phyloP scores from a whole-genome alignment of 2,888 invertebrate genomes.

The Torymus auratus region DNA sequence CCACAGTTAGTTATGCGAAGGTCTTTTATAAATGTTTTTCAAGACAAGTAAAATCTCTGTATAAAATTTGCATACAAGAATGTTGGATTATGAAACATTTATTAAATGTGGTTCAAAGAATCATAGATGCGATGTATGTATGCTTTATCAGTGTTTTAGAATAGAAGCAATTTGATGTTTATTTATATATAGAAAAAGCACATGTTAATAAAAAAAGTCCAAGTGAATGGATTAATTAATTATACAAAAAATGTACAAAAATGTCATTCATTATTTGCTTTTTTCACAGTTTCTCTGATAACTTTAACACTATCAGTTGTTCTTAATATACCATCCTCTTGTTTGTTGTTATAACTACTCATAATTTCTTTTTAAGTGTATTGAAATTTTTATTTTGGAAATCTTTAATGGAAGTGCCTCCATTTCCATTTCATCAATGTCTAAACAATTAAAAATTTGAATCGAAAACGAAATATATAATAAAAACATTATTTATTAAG shows the following conservation, averaged over 20 bases:
- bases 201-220: constrained; percentile 16
- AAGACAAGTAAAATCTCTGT: background rate
- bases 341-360: constrained; percentile 28
- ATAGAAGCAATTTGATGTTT: constrained; percentile 37
- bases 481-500: no score
- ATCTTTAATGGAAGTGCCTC: constrained; percentile 32
- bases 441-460: no score
- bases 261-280: constrained; percentile 38
- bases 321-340: background rate
- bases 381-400: constrained; percentile 24
- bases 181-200: constrained; percentile 34
- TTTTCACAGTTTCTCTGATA: constrained; percentile 22
- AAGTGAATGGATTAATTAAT: background rate
- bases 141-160: constrained; percentile 51
- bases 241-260: constrained; percentile 17
- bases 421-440: no score
- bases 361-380: constrained; percentile 36
- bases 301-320: constrained; percentile 22
- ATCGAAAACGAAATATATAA: no score
- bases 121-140: constrained; percentile 50
- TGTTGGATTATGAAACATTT: background rate
- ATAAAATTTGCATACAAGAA: background rate
- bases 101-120: constrained; percentile 29
- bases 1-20: background rate
- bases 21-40: background rate